A percentile compares a stretch with the other conserved stretches of the same genome.
Evolutionary conservation across 2,888 invertebrate species (phyloP).

Genomic region (Trichacis sp.): DNA sequence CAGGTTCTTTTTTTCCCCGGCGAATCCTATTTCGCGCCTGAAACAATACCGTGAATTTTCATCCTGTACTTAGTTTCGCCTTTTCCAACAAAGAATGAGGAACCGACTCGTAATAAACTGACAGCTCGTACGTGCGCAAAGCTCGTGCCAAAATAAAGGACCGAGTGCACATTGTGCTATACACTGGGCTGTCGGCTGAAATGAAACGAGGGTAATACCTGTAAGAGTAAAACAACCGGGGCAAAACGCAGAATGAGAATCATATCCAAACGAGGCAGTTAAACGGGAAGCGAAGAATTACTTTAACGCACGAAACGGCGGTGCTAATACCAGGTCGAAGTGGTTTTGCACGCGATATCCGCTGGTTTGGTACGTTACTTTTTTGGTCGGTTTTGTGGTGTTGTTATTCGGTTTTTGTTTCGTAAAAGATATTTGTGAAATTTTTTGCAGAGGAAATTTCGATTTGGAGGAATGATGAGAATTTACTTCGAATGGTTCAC

Average conservation of each 20-base stretch:
- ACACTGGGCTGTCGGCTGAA: constrained; percentile 20
- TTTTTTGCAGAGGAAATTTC: too few relatives aligned
- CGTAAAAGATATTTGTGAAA: too few relatives aligned
- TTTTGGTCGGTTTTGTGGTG: too few relatives aligned
- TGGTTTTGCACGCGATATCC: constrained; percentile 32
- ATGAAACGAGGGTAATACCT: constrained; percentile 35
- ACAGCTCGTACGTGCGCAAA: constrained; percentile 37
- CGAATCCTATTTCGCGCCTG: too few relatives aligned
- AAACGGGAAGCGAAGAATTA: constrained; percentile 37
- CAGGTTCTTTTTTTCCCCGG: too few relatives aligned
- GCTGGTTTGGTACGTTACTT: too few relatives aligned
- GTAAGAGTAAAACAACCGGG: constrained; percentile 27
- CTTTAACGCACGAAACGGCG: constrained; percentile 30
- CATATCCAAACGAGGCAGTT: constrained; percentile 34
- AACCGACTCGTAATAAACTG: constrained; percentile 38
- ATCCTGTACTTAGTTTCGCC: too few relatives aligned
- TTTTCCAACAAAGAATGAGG: constrained; percentile 38
- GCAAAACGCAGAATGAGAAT: constrained; percentile 29
- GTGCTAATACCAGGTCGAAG: constrained; percentile 25
- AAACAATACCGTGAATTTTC: too few relatives aligned
- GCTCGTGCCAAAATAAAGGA: constrained; percentile 32
- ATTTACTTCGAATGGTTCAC: too few relatives aligned
- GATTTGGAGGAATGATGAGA: too few relatives aligned
- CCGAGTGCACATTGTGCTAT: constrained; percentile 22
- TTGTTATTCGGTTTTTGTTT: too few relatives aligned